A percentile compares a stretch with the other conserved stretches of the same genome.
Evolutionary conservation across 2,113 vertebrate species (phyloP).

Genomic region (Urocitellus parryii): DNA sequence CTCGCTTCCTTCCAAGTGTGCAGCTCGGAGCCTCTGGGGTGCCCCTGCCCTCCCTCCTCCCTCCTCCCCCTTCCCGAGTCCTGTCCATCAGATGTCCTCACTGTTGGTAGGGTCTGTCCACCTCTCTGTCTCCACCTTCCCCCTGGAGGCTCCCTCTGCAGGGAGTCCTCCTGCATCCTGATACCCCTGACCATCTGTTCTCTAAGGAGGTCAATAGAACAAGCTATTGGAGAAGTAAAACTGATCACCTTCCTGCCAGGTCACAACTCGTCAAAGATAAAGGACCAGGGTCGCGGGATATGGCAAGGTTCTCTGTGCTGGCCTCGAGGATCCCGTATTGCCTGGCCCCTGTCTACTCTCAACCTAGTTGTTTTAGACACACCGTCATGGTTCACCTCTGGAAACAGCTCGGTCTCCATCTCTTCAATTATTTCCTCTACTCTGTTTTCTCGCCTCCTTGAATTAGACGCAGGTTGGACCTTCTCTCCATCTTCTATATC

Average conservation of each 20-base stretch:
- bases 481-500: background rate
- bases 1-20: background rate
- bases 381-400: background rate
- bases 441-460: background rate
- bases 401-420: background rate
- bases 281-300: background rate
- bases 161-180: background rate
- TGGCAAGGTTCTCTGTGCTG: background rate
- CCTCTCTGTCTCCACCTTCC: background rate
- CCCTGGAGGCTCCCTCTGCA: background rate
- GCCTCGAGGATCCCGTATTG: background rate
- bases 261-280: background rate
- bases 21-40: background rate
- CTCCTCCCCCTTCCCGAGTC: background rate
- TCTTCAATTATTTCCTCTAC: background rate
- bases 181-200: background rate
- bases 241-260: background rate
- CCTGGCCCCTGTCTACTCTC: background rate
- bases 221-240: background rate
- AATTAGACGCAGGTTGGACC: background rate
- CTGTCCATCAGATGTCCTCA: background rate
- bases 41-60: background rate
- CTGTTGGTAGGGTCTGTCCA: background rate
- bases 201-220: background rate
- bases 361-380: background rate